These are phyloP conservation scores for Tragelaphus imberbis DNA, from an alignment of 2,113 vertebrate species.

Conservation along the genomic window DNA sequence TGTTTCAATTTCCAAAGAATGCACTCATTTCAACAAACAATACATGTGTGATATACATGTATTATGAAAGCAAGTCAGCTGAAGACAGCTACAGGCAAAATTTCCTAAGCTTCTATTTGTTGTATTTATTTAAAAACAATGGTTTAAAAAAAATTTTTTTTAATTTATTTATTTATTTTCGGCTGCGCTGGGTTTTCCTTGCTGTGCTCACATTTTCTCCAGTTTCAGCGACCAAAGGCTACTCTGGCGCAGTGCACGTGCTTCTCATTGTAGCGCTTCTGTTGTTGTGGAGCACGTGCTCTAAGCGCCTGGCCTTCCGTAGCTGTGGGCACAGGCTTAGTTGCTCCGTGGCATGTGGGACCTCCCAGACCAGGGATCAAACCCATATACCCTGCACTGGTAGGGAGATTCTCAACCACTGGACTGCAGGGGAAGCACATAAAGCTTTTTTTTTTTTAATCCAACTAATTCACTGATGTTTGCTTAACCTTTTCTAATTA, in stretches of 20 bases:
- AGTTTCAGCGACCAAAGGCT: not conserved
- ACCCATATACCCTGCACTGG: not conserved
- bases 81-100: not conserved
- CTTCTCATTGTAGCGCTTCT: not conserved
- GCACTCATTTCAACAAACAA: not conserved
- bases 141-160: not conserved
- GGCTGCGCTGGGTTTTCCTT: not conserved
- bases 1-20: not conserved
- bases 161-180: not conserved
- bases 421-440: not conserved
- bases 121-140: not conserved
- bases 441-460: not conserved
- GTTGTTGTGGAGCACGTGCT: not conserved
- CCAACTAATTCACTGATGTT: not conserved
- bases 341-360: not conserved
- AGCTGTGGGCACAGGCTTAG: not conserved
- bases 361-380: not conserved
- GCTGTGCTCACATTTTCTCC: not conserved
- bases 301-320: not conserved
- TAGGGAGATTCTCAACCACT: not conserved
- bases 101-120: not conserved
- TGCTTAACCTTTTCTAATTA: not conserved
- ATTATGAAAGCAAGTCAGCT: not conserved
- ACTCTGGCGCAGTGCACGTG: rapidly evolving
- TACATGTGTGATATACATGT: not conserved